Percentiles rank a stretch among this genome's conserved stretches.
phyloP scores from a whole-genome alignment of 2,888 invertebrate genomes.

The Epinotia nisella region DNA sequence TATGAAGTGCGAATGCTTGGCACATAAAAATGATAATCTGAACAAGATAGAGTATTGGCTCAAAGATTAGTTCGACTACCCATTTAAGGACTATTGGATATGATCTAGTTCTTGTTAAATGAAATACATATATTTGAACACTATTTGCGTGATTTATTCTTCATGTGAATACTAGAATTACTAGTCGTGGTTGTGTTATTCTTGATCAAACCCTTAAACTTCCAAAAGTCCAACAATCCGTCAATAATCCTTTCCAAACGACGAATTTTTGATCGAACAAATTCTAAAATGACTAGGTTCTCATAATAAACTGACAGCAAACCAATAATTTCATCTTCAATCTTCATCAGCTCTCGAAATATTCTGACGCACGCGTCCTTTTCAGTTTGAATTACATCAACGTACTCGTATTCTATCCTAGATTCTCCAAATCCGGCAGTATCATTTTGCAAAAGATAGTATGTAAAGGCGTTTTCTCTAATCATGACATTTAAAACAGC shows the following conservation, averaged over 20 bases:
- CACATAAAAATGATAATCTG: too few species aligned
- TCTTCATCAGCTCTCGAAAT: neutral
- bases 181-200: neutral
- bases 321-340: constrained; percentile 1
- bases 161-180: neutral
- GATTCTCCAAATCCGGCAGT: neutral
- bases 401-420: neutral
- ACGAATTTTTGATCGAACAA: constrained; percentile 3
- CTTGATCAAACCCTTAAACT: neutral
- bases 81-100: neutral
- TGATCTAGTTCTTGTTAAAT: neutral
- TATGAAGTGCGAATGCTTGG: too few species aligned
- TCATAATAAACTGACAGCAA: constrained; percentile 10
- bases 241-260: neutral
- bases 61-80: too few species aligned
- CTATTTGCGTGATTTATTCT: neutral
- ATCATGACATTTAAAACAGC: neutral
- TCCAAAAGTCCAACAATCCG: neutral
- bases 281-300: constrained; percentile 11
- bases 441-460: neutral
- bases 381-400: neutral
- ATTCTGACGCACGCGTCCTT: neutral
- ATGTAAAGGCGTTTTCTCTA: neutral
- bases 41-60: too few species aligned
- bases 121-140: neutral